A percentile compares a stretch with the other conserved stretches of the same genome.
Conservation (phyloP, 2,797 vertebrate genomes). For the Champsocephalus esox region DNA sequence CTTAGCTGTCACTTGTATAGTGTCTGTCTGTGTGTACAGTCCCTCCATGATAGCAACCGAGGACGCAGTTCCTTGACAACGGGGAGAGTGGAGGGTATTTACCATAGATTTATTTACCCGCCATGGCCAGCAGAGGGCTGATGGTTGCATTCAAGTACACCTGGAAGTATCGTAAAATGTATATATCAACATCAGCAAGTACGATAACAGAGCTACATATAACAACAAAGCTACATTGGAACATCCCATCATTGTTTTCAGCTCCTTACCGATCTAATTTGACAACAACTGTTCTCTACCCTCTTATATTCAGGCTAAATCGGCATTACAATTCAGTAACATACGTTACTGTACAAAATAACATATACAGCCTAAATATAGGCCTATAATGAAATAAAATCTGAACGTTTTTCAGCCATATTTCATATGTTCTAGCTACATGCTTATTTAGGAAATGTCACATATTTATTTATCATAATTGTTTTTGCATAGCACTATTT, state of each 20-base stretch:
- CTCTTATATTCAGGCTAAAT: not conserved
- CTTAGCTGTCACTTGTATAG: not conserved
- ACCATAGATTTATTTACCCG: not conserved
- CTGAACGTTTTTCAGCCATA: not conserved
- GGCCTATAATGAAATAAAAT: not conserved
- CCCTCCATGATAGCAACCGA: conserved; percentile 62
- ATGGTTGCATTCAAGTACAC: conserved; percentile 45
- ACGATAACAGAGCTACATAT: not conserved
- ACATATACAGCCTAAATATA: not conserved
- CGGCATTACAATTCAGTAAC: not conserved
- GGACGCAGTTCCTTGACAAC: conserved; percentile 82
- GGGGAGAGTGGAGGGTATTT: not conserved
- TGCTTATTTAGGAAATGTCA: not conserved
- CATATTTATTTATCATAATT: not conserved
- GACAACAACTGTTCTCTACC: not conserved
- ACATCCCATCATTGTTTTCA: not conserved
- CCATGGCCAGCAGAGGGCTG: conserved; percentile 47
- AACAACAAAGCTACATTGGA: not conserved
- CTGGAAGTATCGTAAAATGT: conserved; percentile 7
- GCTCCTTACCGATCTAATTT: not conserved
- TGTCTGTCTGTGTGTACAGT: conserved; percentile 49
- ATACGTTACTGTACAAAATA: not conserved
- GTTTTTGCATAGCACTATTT: conserved; percentile 5
- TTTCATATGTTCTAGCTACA: not conserved
- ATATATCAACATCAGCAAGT: accelerated